A percentile compares a stretch with the other conserved stretches of the same genome.
Conservation (phyloP, 92 coral and sea anemone genomes). For the Chrysogorgia sp. region DNA sequence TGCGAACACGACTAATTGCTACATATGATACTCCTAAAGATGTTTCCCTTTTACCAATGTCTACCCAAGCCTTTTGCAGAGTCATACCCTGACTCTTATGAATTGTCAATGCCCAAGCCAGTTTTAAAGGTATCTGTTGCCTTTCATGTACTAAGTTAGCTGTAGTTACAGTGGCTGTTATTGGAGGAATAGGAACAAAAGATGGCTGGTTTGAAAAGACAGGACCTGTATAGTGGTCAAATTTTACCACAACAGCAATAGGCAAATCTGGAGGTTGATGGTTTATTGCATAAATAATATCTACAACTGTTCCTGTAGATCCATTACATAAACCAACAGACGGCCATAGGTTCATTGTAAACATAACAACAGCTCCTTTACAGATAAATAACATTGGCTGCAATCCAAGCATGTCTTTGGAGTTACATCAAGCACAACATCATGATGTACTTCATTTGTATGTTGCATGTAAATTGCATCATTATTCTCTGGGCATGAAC, state of each 20-base stretch:
- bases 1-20: conserved; percentile 65
- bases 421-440: no score
- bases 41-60: conserved; percentile 66
- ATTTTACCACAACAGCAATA: conserved; percentile 6
- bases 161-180: conserved; percentile 51
- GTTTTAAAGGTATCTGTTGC: conserved; percentile 62
- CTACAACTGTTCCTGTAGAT: no score
- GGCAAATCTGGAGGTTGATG: conserved; percentile 46
- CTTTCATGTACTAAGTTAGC: conserved; percentile 4
- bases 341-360: conserved; percentile 1
- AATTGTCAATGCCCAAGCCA: conserved; percentile 68
- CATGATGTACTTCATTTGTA: no score
- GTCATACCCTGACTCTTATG: conserved; percentile 65
- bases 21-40: conserved; percentile 68
- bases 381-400: not conserved
- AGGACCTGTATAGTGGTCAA: conserved; percentile 38
- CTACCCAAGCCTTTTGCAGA: conserved; percentile 70
- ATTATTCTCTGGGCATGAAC: no score
- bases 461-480: no score
- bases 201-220: conserved; percentile 3
- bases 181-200: conserved; percentile 58
- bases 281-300: conserved; percentile 21
- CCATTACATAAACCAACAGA: conserved; percentile 29
- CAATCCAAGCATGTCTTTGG: not conserved
- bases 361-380: conserved; percentile 15